These are phyloP conservation scores for Leucania comma DNA, from an alignment of 2,888 invertebrate species.

Conservation along the genomic window DNA sequence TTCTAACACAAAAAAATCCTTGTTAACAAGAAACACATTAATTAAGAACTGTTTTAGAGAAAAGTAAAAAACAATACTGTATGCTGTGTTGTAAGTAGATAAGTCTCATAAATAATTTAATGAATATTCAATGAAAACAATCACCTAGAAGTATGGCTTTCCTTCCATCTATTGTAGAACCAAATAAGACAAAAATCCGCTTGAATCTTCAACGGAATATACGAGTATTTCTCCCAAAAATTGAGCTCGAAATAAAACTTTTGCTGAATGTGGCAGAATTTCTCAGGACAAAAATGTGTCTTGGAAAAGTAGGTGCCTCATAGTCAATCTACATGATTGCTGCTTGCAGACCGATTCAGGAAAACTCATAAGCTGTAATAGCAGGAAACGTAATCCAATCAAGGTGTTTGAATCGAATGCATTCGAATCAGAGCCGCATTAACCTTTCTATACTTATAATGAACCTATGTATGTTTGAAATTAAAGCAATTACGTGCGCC, in stretches of 20 bases:
- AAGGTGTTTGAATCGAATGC: constrained; percentile 35
- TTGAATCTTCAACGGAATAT: constrained; percentile 44
- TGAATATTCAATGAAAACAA: constrained; percentile 33
- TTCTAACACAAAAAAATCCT: no score
- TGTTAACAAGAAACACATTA: no score
- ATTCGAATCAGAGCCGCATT: constrained; percentile 44
- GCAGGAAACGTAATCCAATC: constrained; percentile 55
- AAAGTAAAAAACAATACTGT: not conserved
- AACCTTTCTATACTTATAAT: constrained; percentile 33
- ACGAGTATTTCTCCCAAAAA: constrained; percentile 42
- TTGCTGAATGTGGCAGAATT: constrained; percentile 12
- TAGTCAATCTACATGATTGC: constrained; percentile 36
- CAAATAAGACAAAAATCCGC: constrained; percentile 34
- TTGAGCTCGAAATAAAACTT: constrained; percentile 22
- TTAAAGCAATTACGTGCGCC: constrained; percentile 74
- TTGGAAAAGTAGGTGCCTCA: not conserved
- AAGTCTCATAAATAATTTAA: constrained; percentile 31
- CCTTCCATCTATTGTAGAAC: constrained; percentile 13
- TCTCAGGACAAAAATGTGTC: constrained; percentile 23
- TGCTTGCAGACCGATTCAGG: constrained; percentile 3
- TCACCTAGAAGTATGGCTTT: not conserved
- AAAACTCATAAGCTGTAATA: constrained; percentile 28
- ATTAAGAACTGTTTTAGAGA: no score
- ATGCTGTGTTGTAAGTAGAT: not conserved
- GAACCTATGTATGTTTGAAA: constrained; percentile 61